These are phyloP conservation scores for Pomatostomus ruficeps DNA, from an alignment of 2,113 vertebrate species.

Conservation along the genomic window DNA sequence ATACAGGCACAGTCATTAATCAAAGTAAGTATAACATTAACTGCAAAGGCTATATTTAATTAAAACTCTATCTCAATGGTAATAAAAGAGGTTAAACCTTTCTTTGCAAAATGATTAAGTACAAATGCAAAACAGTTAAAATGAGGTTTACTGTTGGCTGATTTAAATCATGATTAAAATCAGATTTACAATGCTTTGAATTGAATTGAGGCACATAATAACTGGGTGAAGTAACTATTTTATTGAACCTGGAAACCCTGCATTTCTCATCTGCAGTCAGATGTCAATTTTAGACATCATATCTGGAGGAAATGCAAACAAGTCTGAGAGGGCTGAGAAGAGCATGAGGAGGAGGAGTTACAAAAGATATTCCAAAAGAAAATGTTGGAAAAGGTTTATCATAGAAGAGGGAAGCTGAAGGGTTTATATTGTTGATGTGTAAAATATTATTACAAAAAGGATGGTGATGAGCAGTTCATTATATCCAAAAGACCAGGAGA, in stretches of 20 bases:
- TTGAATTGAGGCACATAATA: neutral
- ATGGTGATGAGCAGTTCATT: neutral
- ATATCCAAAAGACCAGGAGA: neutral
- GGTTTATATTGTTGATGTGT: neutral
- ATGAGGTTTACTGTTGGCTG: conserved; percentile 35
- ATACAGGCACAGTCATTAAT: conserved; percentile 48
- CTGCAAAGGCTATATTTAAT: conserved; percentile 56
- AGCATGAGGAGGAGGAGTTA: neutral
- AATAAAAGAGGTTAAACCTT: conserved; percentile 66
- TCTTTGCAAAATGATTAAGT: conserved; percentile 64
- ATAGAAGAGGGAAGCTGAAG: neutral
- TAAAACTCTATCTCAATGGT: conserved; percentile 47
- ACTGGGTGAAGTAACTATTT: neutral
- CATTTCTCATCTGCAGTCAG: neutral
- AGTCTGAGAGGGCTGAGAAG: neutral
- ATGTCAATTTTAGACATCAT: neutral
- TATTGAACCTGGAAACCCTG: neutral
- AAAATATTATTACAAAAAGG: neutral
- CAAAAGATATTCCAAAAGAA: neutral
- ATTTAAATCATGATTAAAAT: conserved; percentile 48
- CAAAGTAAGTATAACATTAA: conserved; percentile 35
- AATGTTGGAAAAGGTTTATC: neutral
- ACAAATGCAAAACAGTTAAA: conserved; percentile 53
- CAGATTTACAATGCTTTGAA: conserved; percentile 28
- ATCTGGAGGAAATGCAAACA: neutral